Evolutionary conservation across 2,113 vertebrate genomes (phyloP), one percentile per base, ranked within the genome.

Genomic region (Tyrannus savana): DNA sequence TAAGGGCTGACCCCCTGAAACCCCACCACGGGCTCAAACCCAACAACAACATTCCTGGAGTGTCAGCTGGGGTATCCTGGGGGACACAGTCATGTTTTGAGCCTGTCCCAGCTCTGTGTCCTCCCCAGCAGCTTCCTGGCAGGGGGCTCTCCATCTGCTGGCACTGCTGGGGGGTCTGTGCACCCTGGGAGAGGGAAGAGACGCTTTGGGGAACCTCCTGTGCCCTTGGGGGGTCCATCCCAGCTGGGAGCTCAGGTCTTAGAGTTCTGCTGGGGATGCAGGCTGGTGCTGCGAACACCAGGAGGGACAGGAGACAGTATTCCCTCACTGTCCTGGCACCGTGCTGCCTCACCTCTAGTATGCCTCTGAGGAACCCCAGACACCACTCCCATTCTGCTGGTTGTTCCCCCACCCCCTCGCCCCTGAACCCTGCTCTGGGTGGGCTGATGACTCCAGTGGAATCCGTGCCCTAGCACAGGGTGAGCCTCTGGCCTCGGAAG

Each of bases 1-100:
- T 99, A 86, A 89, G 98, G 14, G 41, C 23, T 24, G 67, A 28
- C 10, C 46, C 39, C 28, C 21, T n/a, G 8, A 35, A 41, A 12
- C 37, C 64, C 35, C 42, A 21, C 37, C n/a, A 0, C 8, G 42
- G 35, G 33, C 31, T 60, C 49, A 39, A 46, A 46, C 47, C 53
- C 19, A 11, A 37, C 4, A 5, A 52, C 9, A 22, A 13, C 33
- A 10, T 68, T 62, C 53, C 42, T 0, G 2, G 42, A 56, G 59
- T 27, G 3, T 16, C 53, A 4, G 14, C 15, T 2, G 3, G 21
- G 19, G 12, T 8, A 18, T 35, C 63, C 68, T 1, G 4, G 3
- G 37, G 42, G 24, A 50, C 7, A 3, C 25, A 14, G 71, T 25
- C 12, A 0, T 14, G 19, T 17, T 41, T 58, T 12, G n/a, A n/a